phyloP scores from a whole-genome alignment of 2,113 vertebrate species.

The Cettia cetti region DNA sequence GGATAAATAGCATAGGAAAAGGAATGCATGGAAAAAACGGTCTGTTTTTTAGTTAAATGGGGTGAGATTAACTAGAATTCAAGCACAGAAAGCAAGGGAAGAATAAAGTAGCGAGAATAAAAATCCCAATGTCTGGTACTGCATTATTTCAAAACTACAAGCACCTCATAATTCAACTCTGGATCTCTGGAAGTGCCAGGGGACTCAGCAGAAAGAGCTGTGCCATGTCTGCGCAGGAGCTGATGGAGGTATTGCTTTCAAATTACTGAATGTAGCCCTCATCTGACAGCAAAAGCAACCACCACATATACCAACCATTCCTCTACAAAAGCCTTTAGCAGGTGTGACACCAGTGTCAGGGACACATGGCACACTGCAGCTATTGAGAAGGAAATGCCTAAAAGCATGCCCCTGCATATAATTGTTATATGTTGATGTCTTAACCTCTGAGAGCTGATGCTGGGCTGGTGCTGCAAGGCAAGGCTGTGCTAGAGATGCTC shows the following conservation, averaged over 20 bases:
- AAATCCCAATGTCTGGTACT: neutral
- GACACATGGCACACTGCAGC: neutral
- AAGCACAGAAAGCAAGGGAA: neutral
- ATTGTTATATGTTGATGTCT: rapidly evolving
- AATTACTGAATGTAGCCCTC: neutral
- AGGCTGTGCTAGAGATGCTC: neutral
- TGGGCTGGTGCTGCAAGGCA: neutral
- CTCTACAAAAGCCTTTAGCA: neutral
- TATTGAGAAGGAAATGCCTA: neutral
- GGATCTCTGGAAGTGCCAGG: neutral
- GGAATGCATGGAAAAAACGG: neutral
- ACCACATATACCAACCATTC: neutral
- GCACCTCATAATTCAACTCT: neutral
- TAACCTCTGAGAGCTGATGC: neutral
- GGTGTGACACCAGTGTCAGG: rapidly evolving
- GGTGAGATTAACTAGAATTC: neutral
- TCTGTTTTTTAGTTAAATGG: neutral
- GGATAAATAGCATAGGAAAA: neutral
- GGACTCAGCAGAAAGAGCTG: neutral
- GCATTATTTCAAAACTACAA: neutral
- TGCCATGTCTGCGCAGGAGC: neutral
- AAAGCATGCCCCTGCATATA: neutral
- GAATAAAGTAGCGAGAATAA: neutral
- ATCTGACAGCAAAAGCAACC: neutral
- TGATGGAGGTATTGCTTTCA: neutral